Base-by-base conservation (phyloP, 2,888 invertebrate genomes). In the Tenthredo livida region DNA sequence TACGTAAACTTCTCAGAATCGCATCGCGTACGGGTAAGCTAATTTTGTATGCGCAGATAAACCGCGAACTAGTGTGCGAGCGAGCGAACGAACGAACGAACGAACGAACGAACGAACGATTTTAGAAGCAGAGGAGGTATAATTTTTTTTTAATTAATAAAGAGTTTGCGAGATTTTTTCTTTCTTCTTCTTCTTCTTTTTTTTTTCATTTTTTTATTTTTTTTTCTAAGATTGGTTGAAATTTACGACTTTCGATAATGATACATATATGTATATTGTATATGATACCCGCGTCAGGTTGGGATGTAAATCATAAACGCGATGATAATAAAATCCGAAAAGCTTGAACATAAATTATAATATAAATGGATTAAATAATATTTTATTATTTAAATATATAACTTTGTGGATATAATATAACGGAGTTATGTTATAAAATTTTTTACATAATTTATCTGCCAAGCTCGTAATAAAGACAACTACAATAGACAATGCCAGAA, bases 381-480 rank as follows among this genome's bases (percentile, higher is more conserved):
- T 50, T 50, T 50, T 50, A 25, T 61, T 61, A 25, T 61, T 25
- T 25, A 61, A 61, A 61, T 61, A 25, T 61, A 70, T 17, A 70
- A 70, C 7, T 25, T 70, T 70, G 70, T 12, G 33, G 43, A 43
- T 43, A 50, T 50, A 50, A 50, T 50, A 50, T 50, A 50, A 50
- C 6, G 1, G n/a, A 50, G 50, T 50, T 50, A 50, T 50, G 70
- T 70, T 33, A 37, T 33, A 17, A 15, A 37, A 33, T 33, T 37
- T 73, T 10, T 2, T 37, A 15, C 37, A 43, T 15, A 75, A 75
- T 75, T 75, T 75, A 75, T 75, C 47, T 17, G 33, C 15, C 4
- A 47, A 10, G 47, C 47, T 75, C 75, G 75, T 75, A 29, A 75
- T 75, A 12, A 29, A 50, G 75, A 50, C 75, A 75, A 75, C 75